A percentile compares a stretch with the other conserved stretches of the same genome.
Conservation (phyloP, 1,140 invertebrate species). For the Bombus polaris region DNA sequence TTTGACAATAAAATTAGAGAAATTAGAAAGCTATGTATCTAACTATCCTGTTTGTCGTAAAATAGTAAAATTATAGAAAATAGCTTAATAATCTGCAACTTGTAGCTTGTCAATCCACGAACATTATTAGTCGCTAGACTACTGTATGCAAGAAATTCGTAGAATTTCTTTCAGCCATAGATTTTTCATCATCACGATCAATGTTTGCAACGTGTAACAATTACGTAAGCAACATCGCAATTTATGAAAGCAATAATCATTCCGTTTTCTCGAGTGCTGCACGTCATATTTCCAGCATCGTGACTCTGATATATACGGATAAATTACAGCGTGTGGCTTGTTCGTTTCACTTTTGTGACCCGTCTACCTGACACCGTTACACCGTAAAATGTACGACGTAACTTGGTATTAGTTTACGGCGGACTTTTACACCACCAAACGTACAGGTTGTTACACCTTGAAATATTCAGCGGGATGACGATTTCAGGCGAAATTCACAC, state of each 20-base stretch:
- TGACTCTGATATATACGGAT: not conserved
- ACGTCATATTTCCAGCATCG: not conserved
- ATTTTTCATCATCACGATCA: not conserved
- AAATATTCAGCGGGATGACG: not conserved
- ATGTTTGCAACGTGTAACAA: not conserved
- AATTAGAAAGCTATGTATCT: too few species aligned
- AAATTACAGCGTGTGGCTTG: not conserved
- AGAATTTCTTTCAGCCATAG: too few species aligned
- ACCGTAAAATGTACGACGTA: not conserved
- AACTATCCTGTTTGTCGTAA: too few species aligned
- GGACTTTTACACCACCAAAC: not conserved
- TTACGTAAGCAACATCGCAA: not conserved
- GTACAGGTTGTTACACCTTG: not conserved
- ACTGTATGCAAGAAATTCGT: too few species aligned
- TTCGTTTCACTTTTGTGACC: slow-evolving; percentile 4
- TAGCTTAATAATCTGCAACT: too few species aligned
- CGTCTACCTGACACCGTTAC: not conserved
- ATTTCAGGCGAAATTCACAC: slow-evolving; percentile 26
- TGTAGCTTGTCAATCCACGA: too few species aligned
- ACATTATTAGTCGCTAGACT: too few species aligned
- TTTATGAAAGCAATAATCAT: not conserved
- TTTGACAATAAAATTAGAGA: too few species aligned
- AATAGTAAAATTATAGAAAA: too few species aligned
- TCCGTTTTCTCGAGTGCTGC: not conserved
- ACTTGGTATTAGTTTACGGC: slow-evolving; percentile 12